A percentile compares a stretch with the other conserved stretches of the same genome.
Conservation (phyloP, 64 coral and sea anemone species). For the Stichodactyla helianthus region DNA sequence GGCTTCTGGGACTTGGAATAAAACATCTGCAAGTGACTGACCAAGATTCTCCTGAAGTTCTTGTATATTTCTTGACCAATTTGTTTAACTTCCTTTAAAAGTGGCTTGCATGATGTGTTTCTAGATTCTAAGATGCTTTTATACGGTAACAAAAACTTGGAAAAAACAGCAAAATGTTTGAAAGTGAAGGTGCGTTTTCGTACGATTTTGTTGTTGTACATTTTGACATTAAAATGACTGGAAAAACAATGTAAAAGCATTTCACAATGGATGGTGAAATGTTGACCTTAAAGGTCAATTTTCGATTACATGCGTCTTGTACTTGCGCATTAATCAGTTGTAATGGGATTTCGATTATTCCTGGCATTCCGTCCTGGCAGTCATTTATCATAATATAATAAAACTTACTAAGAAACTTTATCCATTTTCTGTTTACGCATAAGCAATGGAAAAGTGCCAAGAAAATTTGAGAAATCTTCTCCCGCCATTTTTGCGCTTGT, state of each 20-base stretch:
- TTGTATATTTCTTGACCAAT: constrained; percentile 17
- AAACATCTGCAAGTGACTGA: constrained; percentile 12
- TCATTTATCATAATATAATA: no score
- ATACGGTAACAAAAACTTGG: not conserved
- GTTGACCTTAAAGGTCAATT: not conserved
- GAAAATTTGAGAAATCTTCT: no score
- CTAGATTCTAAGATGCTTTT: not conserved
- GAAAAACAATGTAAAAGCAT: no score
- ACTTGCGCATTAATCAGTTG: no score
- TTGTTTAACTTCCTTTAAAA: not conserved
- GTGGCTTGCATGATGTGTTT: not conserved
- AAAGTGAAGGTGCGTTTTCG: not conserved
- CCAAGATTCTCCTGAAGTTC: constrained; percentile 1
- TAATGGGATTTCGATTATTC: no score
- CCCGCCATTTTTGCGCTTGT: no score
- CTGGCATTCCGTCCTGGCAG: no score
- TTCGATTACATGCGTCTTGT: no score
- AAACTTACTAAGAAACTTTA: no score
- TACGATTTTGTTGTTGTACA: not conserved
- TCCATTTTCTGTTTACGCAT: no score
- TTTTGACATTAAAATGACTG: no score
- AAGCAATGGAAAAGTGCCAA: not conserved
- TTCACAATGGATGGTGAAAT: not conserved
- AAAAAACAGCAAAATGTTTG: no score
- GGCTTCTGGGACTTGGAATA: not conserved